These are phyloP conservation scores for Poeciliopsis infans DNA, from an alignment of 2,797 vertebrate species.

Conservation along the genomic window DNA sequence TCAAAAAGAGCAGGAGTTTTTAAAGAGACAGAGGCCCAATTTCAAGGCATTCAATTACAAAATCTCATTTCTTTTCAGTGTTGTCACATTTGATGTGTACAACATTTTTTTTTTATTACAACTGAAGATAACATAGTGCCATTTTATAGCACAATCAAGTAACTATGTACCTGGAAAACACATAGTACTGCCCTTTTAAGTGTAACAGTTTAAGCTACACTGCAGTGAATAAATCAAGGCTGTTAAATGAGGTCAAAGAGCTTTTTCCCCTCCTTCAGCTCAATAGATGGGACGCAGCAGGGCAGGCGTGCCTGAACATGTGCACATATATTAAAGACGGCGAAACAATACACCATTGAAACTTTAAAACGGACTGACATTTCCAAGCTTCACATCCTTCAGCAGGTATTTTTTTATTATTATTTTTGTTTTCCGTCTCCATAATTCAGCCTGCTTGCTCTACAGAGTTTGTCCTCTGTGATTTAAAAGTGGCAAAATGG, in stretches of 20 bases:
- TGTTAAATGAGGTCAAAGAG: neutral
- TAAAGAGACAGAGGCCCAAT: too few relatives aligned
- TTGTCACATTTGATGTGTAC: too few relatives aligned
- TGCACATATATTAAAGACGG: conserved; percentile 14
- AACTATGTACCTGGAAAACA: too few relatives aligned
- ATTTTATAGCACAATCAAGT: too few relatives aligned
- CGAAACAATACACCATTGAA: conserved; percentile 45
- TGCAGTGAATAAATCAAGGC: neutral
- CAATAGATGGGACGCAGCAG: conserved; percentile 7
- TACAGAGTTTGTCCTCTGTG: conserved; percentile 57
- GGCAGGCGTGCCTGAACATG: conserved; percentile 1
- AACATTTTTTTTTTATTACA: too few relatives aligned
- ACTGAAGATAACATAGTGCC: too few relatives aligned
- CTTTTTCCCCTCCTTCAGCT: neutral
- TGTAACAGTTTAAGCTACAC: neutral
- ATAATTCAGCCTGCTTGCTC: conserved; percentile 48
- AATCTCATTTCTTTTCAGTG: too few relatives aligned
- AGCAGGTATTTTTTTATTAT: neutral
- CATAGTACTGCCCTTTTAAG: too few relatives aligned
- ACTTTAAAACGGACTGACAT: conserved; percentile 39
- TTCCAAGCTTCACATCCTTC: conserved; percentile 44
- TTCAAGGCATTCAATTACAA: too few relatives aligned
- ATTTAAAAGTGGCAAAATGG: conserved; percentile 60
- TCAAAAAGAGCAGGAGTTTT: too few relatives aligned
- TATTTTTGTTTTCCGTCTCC: conserved; percentile 16